Evolutionary conservation across 1,140 invertebrate genomes (phyloP).

Genomic region (Ooceraea biroi): DNA sequence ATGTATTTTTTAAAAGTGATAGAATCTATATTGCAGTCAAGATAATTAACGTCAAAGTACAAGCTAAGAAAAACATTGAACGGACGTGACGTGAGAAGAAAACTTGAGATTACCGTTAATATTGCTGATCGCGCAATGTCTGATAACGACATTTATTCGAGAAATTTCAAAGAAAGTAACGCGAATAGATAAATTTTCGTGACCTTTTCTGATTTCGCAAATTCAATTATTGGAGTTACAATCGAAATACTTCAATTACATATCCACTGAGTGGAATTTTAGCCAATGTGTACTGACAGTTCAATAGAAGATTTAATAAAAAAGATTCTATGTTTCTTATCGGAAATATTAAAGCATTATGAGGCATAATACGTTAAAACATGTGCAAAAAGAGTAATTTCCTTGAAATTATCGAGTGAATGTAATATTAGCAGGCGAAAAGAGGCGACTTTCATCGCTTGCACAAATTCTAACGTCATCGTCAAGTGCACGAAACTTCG

Average conservation of each 20-base stretch:
- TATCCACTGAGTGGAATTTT: slow-evolving; percentile 8
- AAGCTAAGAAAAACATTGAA: not conserved
- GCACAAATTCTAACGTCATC: slow-evolving; percentile 35
- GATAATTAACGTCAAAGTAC: not conserved
- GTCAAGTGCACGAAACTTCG: slow-evolving; percentile 33
- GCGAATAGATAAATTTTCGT: slow-evolving; percentile 36
- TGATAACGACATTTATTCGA: slow-evolving; percentile 42
- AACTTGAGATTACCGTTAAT: slow-evolving; percentile 42
- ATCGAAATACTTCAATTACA: slow-evolving; percentile 17
- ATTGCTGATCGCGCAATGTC: slow-evolving; percentile 34
- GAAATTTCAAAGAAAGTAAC: slow-evolving; percentile 29
- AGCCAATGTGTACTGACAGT: slow-evolving; percentile 10
- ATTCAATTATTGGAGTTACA: slow-evolving; percentile 42
- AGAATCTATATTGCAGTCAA: not conserved
- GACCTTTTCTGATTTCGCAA: slow-evolving; percentile 1
- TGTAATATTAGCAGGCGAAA: slow-evolving; percentile 1
- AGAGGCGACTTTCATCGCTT: slow-evolving; percentile 16
- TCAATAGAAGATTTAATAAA: slow-evolving; percentile 15
- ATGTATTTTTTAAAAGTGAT: not conserved
- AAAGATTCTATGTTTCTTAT: not conserved
- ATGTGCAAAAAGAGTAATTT: slow-evolving; percentile 3
- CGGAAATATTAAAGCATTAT: not conserved
- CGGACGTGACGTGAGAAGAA: slow-evolving; percentile 32
- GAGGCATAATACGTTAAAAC: not conserved
- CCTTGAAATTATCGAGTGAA: not conserved